Evolutionary conservation across 2,888 invertebrate genomes (phyloP).

Genomic region (Mechanitis messenoides): DNA sequence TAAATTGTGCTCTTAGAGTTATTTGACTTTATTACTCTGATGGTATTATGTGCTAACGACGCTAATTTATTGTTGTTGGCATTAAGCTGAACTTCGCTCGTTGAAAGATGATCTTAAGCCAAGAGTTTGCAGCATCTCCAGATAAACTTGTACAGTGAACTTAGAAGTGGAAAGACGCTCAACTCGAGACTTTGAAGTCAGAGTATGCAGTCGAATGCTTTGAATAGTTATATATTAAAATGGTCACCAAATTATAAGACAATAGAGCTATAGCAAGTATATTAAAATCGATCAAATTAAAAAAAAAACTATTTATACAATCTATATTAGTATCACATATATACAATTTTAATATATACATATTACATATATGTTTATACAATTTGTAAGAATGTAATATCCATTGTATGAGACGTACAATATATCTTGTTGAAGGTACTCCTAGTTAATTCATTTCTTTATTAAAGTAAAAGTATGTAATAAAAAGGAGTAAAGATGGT

Average conservation of each 20-base stretch:
- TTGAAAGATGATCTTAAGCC: conserved; percentile 12
- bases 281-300: too few relatives aligned
- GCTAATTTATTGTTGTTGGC: conserved; percentile 2
- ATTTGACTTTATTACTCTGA: background rate
- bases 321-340: too few relatives aligned
- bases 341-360: too few relatives aligned
- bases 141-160: conserved; percentile 3
- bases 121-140: conserved; percentile 10
- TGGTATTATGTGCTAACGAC: conserved; percentile 1
- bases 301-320: too few relatives aligned
- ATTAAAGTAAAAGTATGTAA: conserved; percentile 25
- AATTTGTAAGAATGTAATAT: too few relatives aligned
- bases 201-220: background rate
- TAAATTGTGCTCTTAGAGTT: too few relatives aligned
- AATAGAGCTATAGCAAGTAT: too few relatives aligned
- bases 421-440: background rate
- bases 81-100: conserved; percentile 1
- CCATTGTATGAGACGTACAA: background rate
- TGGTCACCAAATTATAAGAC: background rate
- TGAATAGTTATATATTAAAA: background rate
- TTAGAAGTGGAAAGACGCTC: background rate
- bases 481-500: conserved; percentile 33
- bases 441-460: conserved; percentile 11
- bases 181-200: background rate
- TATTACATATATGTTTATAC: too few relatives aligned